Evolutionary conservation across 53 echinoderm and acorn worm genomes (phyloP), one percentile per base, ranked within the genome.

Genomic region (Luidia sarsii): DNA sequence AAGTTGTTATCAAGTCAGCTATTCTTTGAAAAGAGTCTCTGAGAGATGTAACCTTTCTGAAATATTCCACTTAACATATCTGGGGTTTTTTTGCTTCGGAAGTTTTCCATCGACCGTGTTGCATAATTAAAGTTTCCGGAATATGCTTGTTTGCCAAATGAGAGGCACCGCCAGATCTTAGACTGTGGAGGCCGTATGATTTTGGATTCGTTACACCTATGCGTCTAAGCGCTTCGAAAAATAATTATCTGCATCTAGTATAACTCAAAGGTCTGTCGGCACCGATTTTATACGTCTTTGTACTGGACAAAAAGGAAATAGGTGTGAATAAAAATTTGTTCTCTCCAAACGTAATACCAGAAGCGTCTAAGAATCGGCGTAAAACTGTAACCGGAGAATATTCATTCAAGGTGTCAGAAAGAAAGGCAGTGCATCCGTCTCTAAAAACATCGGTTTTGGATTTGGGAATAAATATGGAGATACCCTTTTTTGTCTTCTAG

Each of bases 91-190:
- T 65, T n/a, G 65, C 65, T 23, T 64, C 64, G 21, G 64, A 4
- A 38, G 64, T 64, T 38, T 64, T 64, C 64, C 37, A 36, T 14
- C 57, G 35, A 64, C 64, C 64, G 20, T 64, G 64, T 64, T 64
- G 64, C 64, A 64, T 64, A 16, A 64, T 64, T 3, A 64, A 64
- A 18, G 64, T 38, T 64, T 64, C 64, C n/a, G 64, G 37, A 64
- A 64, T 38, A 65, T 65, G 38, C 38, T 65, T 65, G 65, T 65
- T 65, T n/a, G 65, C 65, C 4, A 65, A 39, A 21, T 65, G 38
- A 36, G 65, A 65, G 38, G 39, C 65, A 1, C 65, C 65, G 38
- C 36, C 65, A 7, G 65, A 65, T 65, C 65, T 15, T 20, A 56
- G 16, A 25, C 56, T 56, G 56, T 56, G 56, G 27, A 56, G 56